phyloP scores from a whole-genome alignment of 1,140 invertebrate species.

The Paralvinella palmiformis region DNA sequence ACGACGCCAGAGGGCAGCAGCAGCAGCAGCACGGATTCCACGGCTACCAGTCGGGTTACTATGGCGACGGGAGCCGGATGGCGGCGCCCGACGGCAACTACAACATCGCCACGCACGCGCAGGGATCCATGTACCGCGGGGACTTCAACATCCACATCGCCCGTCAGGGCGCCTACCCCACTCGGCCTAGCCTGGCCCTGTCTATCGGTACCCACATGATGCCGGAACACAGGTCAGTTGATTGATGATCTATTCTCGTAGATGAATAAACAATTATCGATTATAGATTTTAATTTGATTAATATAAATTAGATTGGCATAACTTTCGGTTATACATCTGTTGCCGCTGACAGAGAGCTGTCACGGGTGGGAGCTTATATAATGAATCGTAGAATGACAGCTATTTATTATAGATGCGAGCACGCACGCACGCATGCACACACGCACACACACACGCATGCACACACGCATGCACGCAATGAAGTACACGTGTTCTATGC shows the following conservation, averaged over 20 bases:
- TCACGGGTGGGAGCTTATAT: too few relatives aligned
- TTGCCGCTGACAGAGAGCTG: too few relatives aligned
- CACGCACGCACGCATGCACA: too few relatives aligned
- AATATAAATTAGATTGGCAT: too few relatives aligned
- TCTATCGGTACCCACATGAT: slow-evolving; percentile 7
- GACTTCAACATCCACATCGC: slow-evolving; percentile 53
- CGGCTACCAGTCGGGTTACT: slow-evolving; percentile 8
- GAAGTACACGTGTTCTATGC: background rate
- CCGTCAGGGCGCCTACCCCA: slow-evolving; percentile 62
- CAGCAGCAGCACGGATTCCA: background rate
- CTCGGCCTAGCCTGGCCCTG: slow-evolving; percentile 21
- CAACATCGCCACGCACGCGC: slow-evolving; percentile 33
- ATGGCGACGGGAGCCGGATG: slow-evolving; percentile 41
- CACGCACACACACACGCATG: slow-evolving; percentile 23
- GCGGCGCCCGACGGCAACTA: slow-evolving; percentile 39
- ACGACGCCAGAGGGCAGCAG: background rate
- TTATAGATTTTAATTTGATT: slow-evolving; percentile 4
- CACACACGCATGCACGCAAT: slow-evolving; percentile 9
- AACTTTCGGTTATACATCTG: too few relatives aligned
- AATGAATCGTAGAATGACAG: too few relatives aligned
- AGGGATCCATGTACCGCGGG: slow-evolving; percentile 21
- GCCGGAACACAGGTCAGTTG: background rate
- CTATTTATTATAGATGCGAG: too few relatives aligned
- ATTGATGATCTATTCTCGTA: background rate
- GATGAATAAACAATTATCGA: background rate